Base-by-base conservation (phyloP, 2,888 invertebrate species). In the Drosophila formosana region DNA sequence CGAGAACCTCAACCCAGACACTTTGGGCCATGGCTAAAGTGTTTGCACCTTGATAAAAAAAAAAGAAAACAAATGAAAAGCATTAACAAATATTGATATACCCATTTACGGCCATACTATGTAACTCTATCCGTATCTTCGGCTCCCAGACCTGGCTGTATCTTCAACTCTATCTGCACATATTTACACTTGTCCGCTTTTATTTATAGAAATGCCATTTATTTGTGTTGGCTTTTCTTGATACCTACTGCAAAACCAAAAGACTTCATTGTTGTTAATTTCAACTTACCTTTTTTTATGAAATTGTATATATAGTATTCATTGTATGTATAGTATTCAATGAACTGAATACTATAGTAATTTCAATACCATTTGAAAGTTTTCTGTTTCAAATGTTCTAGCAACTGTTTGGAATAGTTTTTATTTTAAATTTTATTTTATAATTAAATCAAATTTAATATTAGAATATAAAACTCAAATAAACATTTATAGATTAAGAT, bases 11-110 rank as follows among this genome's bases (percentile, higher is more conserved):
- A 23, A 46, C 34, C 45, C 13, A 26, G 18, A 32, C 37, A 55
- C 41, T 28, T 13, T 53, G 41, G 53, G 53, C 41, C 53, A 23
- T 49, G 60, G 56, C 37, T 60, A 41, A 49, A 58, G 39, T 64
- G 74, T 58, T 88, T 88, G 80, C 72, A 70, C 53, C 60, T 65
- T 79, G 82, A 83, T 83, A 83, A 88, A 68, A 39, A 39, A 34
- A 32, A 34, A 68, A 63, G 47, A 39, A 84, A 87, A 77, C 1
- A 68, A 4, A 68, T 65, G 52, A 39, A 84, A 88, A 77, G 68
- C 70, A 72, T 63, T 67, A 46, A 66, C 74, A 84, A 82, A 81
- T 84, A 82, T 82, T 87, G 83, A 75, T 75, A 58, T 32, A 62
- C 65, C 67, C 75, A 72, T 83, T 77, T 77, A 70, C 65, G 41